phyloP scores from a whole-genome alignment of 2,888 invertebrate species.

The Hirtodrosophila alboralis region DNA sequence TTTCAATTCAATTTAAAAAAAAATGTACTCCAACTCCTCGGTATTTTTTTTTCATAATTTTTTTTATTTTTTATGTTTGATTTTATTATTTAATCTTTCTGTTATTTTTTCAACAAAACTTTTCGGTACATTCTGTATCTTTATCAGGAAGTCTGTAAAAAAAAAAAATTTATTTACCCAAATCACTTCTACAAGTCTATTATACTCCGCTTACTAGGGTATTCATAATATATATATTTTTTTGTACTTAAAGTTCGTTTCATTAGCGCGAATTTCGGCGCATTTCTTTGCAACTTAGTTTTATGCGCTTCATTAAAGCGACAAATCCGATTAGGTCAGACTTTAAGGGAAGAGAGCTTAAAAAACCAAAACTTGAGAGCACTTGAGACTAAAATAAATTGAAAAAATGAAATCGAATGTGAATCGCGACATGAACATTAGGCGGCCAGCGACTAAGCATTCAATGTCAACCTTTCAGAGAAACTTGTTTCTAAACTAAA shows the following conservation, averaged over 20 bases:
- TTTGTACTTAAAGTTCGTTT: conserved; percentile 54
- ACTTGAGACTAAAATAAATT: conserved; percentile 60
- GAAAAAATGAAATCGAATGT: conserved; percentile 77
- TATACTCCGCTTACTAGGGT: too few species aligned
- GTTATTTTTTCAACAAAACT: too few species aligned
- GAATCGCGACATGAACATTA: conserved; percentile 79
- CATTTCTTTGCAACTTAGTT: conserved; percentile 70
- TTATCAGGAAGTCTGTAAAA: too few species aligned
- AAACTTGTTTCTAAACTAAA: conserved; percentile 36
- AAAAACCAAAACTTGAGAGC: not conserved
- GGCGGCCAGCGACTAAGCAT: conserved; percentile 79
- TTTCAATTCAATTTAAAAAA: too few species aligned
- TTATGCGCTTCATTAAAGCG: conserved; percentile 77
- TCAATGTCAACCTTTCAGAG: conserved; percentile 61
- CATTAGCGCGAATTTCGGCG: conserved; percentile 73
- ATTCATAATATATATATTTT: too few species aligned
- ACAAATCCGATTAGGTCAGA: conserved; percentile 73
- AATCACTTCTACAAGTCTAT: too few species aligned
- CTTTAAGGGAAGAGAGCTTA: not conserved
- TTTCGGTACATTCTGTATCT: too few species aligned
- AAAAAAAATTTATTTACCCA: too few species aligned
- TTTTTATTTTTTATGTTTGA: too few species aligned
- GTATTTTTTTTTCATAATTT: too few species aligned
- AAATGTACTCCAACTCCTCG: too few species aligned
- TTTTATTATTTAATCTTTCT: too few species aligned